Evolutionary conservation across 2,113 vertebrate species (phyloP).

Genomic region (Dromas ardeola): DNA sequence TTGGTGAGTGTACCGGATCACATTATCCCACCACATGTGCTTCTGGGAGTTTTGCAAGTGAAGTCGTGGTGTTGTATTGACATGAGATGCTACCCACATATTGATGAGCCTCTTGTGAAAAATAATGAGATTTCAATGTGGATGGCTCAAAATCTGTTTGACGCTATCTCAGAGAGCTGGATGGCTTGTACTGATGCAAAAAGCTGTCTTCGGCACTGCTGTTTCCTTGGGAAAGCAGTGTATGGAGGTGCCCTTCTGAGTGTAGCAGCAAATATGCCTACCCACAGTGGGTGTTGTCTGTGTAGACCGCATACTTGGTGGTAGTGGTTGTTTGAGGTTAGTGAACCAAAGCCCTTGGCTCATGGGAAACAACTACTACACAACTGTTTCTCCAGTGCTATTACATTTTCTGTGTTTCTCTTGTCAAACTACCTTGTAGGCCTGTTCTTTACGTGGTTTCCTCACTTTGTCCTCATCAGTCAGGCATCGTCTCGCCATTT

Average conservation of each 20-base stretch:
- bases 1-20: not conserved
- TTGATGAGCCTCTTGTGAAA: not conserved
- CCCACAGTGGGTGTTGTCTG: not conserved
- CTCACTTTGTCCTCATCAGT: not conserved
- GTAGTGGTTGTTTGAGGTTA: not conserved
- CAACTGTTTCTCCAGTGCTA: not conserved
- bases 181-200: not conserved
- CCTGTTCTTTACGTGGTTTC: not conserved
- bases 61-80: not conserved
- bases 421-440: not conserved
- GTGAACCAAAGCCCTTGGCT: not conserved
- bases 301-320: not conserved
- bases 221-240: not conserved
- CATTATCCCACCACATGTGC: not conserved
- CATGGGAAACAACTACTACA: not conserved
- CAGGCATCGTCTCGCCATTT: not conserved
- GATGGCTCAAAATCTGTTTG: not conserved
- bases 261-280: not conserved
- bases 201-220: not conserved
- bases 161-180: not conserved
- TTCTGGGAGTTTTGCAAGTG: not conserved
- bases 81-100: not conserved
- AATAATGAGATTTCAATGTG: not conserved
- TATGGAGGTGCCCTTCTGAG: not conserved
- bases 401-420: not conserved